phyloP scores from a whole-genome alignment of 2,797 vertebrate genomes.

The Ctenopoma multispine region DNA sequence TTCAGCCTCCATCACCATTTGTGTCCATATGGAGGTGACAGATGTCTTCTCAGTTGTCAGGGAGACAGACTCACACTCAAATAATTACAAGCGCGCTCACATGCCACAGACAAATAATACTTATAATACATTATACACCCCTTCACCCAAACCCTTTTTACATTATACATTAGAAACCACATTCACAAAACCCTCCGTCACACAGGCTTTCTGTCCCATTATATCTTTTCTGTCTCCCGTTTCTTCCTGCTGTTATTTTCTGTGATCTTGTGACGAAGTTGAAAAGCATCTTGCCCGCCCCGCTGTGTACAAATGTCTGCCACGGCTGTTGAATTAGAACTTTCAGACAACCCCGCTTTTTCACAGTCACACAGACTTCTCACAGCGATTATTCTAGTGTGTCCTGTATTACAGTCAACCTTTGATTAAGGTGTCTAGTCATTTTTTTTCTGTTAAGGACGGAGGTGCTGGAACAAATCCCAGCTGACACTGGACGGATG shows the following conservation, averaged over 20 bases:
- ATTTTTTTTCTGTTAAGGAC: background rate
- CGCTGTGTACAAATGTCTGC: constrained; percentile 20
- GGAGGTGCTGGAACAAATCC: no score
- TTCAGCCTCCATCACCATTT: constrained; percentile 38
- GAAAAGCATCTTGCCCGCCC: constrained; percentile 8
- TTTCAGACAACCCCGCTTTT: background rate
- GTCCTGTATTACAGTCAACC: constrained; percentile 3
- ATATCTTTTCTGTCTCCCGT: constrained; percentile 10
- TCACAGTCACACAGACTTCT: constrained; percentile 16
- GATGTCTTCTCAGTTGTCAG: constrained; percentile 72
- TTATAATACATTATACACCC: constrained; percentile 7
- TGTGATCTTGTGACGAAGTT: constrained; percentile 30
- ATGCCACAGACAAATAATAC: constrained; percentile 33
- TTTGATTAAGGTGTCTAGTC: constrained; percentile 16
- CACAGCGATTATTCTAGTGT: background rate
- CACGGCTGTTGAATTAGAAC: constrained; percentile 22
- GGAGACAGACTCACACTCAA: constrained; percentile 55
- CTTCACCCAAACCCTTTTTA: constrained; percentile 10
- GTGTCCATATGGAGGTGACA: constrained; percentile 75
- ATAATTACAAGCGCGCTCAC: constrained; percentile 39
- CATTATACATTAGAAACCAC: constrained; percentile 11
- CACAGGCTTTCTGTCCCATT: constrained; percentile 13
- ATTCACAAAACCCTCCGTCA: background rate
- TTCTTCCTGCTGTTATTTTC: constrained; percentile 24
- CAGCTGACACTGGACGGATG: no score